A percentile compares a stretch with the other conserved stretches of the same genome.
These are phyloP conservation scores for Drosophila erecta DNA, from an alignment of 1,140 invertebrate species.

Conservation along the genomic window DNA sequence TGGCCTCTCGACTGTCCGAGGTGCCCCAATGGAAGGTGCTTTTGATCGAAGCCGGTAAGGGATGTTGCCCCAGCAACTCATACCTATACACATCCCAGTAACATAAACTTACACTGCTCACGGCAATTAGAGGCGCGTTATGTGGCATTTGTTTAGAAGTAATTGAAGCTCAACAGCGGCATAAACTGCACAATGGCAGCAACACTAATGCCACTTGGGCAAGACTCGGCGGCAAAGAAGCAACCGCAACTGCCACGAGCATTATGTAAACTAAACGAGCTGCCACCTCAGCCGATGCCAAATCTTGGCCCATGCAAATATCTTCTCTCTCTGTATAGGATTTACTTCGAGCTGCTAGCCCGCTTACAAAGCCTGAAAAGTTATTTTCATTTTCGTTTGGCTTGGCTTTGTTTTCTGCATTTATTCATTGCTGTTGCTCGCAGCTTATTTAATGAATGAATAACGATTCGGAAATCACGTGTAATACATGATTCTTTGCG, in stretches of 20 bases:
- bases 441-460: constrained; percentile 70
- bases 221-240: constrained; percentile 64
- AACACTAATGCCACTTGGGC: constrained; percentile 72
- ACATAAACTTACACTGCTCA: constrained; percentile 29
- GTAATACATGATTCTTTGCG: constrained; percentile 17
- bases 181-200: constrained; percentile 42
- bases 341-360: constrained; percentile 12
- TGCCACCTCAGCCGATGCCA: constrained; percentile 38
- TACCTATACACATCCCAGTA: constrained; percentile 22
- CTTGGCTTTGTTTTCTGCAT: constrained; percentile 55
- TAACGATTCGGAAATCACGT: constrained; percentile 51
- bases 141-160: constrained; percentile 81
- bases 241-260: constrained; percentile 70
- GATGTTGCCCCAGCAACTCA: constrained; percentile 53
- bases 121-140: constrained; percentile 74
- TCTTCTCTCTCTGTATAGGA: constrained; percentile 19
- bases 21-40: constrained; percentile 92
- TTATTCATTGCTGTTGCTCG: constrained; percentile 48
- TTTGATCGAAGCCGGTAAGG: constrained; percentile 91
- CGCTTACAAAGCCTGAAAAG: constrained; percentile 10
- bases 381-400: constrained; percentile 23
- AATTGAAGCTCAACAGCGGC: constrained; percentile 77
- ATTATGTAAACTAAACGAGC: constrained; percentile 77
- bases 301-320: constrained; percentile 66
- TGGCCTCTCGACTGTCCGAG: constrained; percentile 92